Evolutionary conservation across 2,113 vertebrate genomes (phyloP).

Genomic region (Malurus melanocephalus): DNA sequence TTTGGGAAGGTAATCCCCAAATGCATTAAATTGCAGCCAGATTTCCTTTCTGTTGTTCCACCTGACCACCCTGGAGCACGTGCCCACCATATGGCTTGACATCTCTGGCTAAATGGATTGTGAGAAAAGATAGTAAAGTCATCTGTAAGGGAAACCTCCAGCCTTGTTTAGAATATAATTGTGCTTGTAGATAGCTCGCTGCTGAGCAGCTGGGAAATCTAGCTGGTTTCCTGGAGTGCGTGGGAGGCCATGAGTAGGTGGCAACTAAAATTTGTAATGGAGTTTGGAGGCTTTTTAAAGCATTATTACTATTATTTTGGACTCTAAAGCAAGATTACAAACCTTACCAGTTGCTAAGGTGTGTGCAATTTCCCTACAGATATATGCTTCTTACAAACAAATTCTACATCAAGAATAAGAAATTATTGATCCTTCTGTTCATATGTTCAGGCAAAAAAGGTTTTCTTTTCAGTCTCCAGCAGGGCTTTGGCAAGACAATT

Average conservation of each 20-base stretch:
- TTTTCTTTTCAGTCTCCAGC: neutral
- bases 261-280: slow-evolving; percentile 26
- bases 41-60: neutral
- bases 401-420: neutral
- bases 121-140: neutral
- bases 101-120: neutral
- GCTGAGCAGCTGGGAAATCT: slow-evolving; percentile 27
- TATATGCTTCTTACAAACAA: neutral
- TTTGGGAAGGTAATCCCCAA: neutral
- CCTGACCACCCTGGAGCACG: rapidly evolving
- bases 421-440: neutral
- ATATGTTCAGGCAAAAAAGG: neutral
- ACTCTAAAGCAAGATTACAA: neutral
- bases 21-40: neutral
- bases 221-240: neutral
- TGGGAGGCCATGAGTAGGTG: slow-evolving; percentile 37
- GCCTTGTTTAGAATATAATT: neutral
- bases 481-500: slow-evolving; percentile 5
- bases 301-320: slow-evolving; percentile 2
- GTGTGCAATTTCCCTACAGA: neutral
- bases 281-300: neutral
- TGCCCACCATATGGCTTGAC: neutral
- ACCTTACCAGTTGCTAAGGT: neutral
- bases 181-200: neutral
- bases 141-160: neutral